These are phyloP conservation scores for Siphonodentalium dalli DNA, from an alignment of 2,888 invertebrate species.

Conservation along the genomic window DNA sequence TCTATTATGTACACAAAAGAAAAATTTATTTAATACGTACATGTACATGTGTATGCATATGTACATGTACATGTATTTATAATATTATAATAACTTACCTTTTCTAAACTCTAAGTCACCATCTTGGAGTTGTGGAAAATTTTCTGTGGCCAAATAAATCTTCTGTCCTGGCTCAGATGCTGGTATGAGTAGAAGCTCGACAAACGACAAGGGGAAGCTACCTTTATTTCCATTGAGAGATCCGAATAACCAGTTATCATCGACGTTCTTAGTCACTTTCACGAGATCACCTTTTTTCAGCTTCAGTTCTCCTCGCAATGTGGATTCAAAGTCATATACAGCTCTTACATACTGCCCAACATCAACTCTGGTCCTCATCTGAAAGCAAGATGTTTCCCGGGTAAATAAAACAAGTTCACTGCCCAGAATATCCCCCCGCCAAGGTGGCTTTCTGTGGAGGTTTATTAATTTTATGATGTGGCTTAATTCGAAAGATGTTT, in stretches of 20 bases:
- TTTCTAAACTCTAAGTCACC: conserved; percentile 56
- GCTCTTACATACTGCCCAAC: conserved; percentile 52
- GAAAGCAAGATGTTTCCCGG: too few species aligned
- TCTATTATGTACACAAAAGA: too few species aligned
- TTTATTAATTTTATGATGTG: too few species aligned
- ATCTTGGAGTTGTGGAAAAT: conserved; percentile 49
- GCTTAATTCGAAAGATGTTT: too few species aligned
- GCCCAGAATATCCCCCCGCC: too few species aligned
- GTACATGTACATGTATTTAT: background rate
- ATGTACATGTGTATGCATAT: background rate
- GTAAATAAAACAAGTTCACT: too few species aligned
- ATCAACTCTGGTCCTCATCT: conserved; percentile 47
- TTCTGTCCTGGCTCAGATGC: conserved; percentile 42
- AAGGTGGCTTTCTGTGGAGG: too few species aligned
- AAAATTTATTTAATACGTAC: background rate
- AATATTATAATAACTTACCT: conserved; percentile 37
- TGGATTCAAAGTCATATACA: conserved; percentile 52
- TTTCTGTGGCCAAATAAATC: conserved; percentile 51
- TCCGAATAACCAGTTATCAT: conserved; percentile 59
- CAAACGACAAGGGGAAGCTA: conserved; percentile 57
- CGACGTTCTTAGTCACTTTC: conserved; percentile 44
- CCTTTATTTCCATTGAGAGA: conserved; percentile 39
- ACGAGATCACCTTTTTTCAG: conserved; percentile 52
- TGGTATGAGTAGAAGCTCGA: conserved; percentile 47
- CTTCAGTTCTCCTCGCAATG: conserved; percentile 49